Evolutionary conservation across 2,797 vertebrate genomes (phyloP).

Genomic region (Chaetodon trifasciatus): DNA sequence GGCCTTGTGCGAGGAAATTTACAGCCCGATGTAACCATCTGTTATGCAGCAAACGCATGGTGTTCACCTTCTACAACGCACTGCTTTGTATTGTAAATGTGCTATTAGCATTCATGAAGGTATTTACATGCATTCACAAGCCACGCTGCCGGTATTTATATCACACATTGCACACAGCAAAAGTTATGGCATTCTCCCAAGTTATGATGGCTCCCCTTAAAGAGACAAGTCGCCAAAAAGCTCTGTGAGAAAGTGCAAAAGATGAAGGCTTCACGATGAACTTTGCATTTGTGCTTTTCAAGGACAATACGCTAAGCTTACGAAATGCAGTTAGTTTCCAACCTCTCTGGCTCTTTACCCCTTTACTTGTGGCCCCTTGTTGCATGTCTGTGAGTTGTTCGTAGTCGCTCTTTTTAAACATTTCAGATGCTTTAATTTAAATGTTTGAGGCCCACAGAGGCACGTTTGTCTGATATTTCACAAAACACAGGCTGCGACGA

Average conservation of each 20-base stretch:
- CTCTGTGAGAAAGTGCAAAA: background rate
- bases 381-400: too few relatives aligned
- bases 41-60: constrained; percentile 68
- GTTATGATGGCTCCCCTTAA: constrained; percentile 44
- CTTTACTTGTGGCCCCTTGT: background rate
- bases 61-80: constrained; percentile 59
- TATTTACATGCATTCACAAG: constrained; percentile 83
- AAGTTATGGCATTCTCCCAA: constrained; percentile 52
- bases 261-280: background rate
- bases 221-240: constrained; percentile 17
- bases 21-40: constrained; percentile 77
- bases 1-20: constrained; percentile 78
- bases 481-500: too few relatives aligned
- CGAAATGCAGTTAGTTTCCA: background rate
- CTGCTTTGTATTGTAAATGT: constrained; percentile 77
- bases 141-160: constrained; percentile 63
- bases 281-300: constrained; percentile 8
- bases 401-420: too few relatives aligned
- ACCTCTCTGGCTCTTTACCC: too few relatives aligned
- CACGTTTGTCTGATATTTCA: too few relatives aligned
- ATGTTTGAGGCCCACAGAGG: too few relatives aligned
- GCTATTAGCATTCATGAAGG: constrained; percentile 86
- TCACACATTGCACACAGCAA: constrained; percentile 20
- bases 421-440: too few relatives aligned
- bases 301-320: background rate